Evolutionary conservation across 2,888 invertebrate species (phyloP).

Genomic region (Scaptodrosophila latifasciaeformis): DNA sequence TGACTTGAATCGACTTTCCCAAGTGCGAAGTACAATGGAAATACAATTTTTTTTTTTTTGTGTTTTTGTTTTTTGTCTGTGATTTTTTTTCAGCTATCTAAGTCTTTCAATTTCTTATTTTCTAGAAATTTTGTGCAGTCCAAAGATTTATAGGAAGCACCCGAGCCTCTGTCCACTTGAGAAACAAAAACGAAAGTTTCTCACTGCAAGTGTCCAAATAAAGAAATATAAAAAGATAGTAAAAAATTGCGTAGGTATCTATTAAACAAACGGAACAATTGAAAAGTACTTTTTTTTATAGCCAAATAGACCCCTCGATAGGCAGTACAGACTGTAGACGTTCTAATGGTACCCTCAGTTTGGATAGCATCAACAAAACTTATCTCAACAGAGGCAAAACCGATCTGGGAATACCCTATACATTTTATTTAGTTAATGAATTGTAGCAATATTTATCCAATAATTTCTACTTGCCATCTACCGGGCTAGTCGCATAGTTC

Average conservation of each 20-base stretch:
- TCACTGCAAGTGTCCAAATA: slow-evolving; percentile 38
- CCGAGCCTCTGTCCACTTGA: slow-evolving; percentile 39
- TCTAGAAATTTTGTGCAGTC: slow-evolving; percentile 18
- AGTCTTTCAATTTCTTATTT: slow-evolving; percentile 40
- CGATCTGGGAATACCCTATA: too few species aligned
- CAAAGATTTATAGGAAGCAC: slow-evolving; percentile 61
- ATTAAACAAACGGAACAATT: slow-evolving; percentile 41
- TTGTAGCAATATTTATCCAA: too few species aligned
- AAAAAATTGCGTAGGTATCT: slow-evolving; percentile 25
- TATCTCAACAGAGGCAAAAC: too few species aligned
- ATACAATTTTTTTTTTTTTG: slow-evolving; percentile 23
- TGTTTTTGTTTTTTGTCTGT: too few species aligned
- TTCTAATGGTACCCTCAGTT: neutral
- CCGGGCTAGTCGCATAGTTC: too few species aligned
- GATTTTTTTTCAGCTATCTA: too few species aligned
- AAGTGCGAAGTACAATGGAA: slow-evolving; percentile 49
- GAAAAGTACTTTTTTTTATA: slow-evolving; percentile 53
- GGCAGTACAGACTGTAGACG: too few species aligned
- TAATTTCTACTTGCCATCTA: too few species aligned
- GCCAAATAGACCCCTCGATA: neutral
- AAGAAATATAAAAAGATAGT: slow-evolving; percentile 31
- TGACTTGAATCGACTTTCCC: slow-evolving; percentile 54
- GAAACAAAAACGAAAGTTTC: slow-evolving; percentile 61
- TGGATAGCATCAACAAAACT: too few species aligned
- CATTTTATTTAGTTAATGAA: too few species aligned